phyloP scores from a whole-genome alignment of 1,140 invertebrate species.

The Ladona fulva region DNA sequence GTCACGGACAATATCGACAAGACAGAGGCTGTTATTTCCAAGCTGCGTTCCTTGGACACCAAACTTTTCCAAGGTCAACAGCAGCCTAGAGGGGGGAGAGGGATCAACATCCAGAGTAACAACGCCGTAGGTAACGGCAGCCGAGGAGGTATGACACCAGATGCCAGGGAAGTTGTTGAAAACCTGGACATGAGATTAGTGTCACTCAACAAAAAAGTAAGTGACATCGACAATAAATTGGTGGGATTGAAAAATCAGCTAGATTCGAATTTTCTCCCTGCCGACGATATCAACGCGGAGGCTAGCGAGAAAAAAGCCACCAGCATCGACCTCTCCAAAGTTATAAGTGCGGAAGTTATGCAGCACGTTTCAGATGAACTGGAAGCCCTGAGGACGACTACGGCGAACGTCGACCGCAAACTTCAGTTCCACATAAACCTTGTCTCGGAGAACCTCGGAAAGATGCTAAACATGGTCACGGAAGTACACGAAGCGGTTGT shows the following conservation, averaged over 20 bases:
- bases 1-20: slow-evolving; percentile 75
- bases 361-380: slow-evolving; percentile 65
- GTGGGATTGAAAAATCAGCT: slow-evolving; percentile 68
- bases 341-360: slow-evolving; percentile 64
- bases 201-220: slow-evolving; percentile 68
- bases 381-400: slow-evolving; percentile 59
- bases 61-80: slow-evolving; percentile 50
- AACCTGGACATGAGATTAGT: slow-evolving; percentile 52
- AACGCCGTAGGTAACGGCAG: slow-evolving; percentile 26
- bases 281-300: slow-evolving; percentile 71
- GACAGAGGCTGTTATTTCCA: slow-evolving; percentile 67
- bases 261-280: slow-evolving; percentile 67
- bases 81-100: slow-evolving; percentile 21
- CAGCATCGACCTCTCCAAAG: slow-evolving; percentile 69
- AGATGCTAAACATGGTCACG: slow-evolving; percentile 61
- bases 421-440: slow-evolving; percentile 75
- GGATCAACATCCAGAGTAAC: slow-evolving; percentile 7
- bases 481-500: slow-evolving; percentile 73
- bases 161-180: slow-evolving; percentile 28
- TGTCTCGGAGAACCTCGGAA: slow-evolving; percentile 67
- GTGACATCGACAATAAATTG: slow-evolving; percentile 67
- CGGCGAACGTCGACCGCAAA: slow-evolving; percentile 69
- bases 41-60: slow-evolving; percentile 58
- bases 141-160: slow-evolving; percentile 28
- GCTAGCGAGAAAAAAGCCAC: slow-evolving; percentile 76